Percentiles rank a stretch among this genome's conserved stretches.
phyloP scores from a whole-genome alignment of 2,888 invertebrate species.

The Cosmorhoe ocellata region DNA sequence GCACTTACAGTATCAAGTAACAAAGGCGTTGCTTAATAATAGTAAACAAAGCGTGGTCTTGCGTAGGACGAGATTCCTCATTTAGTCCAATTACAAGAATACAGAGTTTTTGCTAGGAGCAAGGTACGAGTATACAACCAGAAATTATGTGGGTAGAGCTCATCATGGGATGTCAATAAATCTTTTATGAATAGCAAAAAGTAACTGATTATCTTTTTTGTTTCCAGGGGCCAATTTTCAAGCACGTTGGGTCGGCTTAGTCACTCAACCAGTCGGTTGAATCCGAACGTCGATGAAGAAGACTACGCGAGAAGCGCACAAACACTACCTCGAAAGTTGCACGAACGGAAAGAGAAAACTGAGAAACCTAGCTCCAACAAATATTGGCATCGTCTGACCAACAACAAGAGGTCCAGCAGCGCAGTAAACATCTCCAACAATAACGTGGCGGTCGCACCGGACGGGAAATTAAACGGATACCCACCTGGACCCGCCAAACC shows the following conservation, averaged over 20 bases:
- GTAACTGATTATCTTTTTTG: conserved; percentile 44
- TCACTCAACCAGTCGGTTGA: conserved; percentile 89
- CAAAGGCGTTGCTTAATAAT: conserved; percentile 43
- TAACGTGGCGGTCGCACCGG: conserved; percentile 59
- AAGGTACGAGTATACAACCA: conserved; percentile 63
- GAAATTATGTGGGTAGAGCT: conserved; percentile 63
- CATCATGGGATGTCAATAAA: conserved; percentile 54
- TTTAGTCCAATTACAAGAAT: conserved; percentile 72
- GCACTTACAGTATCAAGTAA: conserved; percentile 29
- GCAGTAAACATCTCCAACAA: conserved; percentile 85
- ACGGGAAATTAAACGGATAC: conserved; percentile 71
- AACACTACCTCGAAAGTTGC: conserved; percentile 88
- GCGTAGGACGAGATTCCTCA: conserved; percentile 70
- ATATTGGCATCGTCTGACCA: conserved; percentile 77
- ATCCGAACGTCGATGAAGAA: conserved; percentile 80
- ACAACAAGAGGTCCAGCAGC: conserved; percentile 81
- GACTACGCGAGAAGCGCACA: conserved; percentile 85
- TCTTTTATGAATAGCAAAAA: conserved; percentile 42
- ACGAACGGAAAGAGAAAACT: conserved; percentile 75
- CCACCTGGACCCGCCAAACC: conserved; percentile 88
- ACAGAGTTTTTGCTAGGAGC: conserved; percentile 61
- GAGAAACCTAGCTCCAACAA: conserved; percentile 73
- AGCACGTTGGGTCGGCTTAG: conserved; percentile 92
- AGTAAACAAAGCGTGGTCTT: conserved; percentile 69
- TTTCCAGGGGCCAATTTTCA: conserved; percentile 86